Evolutionary conservation across 2,888 invertebrate species (phyloP).

Genomic region (Megastigmus dorsalis): DNA sequence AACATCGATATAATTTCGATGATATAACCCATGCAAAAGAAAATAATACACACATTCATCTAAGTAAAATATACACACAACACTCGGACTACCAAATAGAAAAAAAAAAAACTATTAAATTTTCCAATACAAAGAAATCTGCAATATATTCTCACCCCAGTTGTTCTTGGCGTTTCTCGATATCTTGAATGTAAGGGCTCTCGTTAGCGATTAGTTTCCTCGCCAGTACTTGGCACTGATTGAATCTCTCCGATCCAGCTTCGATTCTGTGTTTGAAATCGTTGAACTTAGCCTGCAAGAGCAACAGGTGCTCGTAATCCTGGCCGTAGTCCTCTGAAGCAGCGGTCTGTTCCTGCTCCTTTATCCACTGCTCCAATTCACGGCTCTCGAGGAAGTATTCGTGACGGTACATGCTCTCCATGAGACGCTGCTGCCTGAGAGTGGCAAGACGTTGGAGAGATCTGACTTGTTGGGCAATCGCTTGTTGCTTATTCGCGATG

Average conservation of each 20-base stretch:
- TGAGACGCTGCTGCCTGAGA: constrained; percentile 87
- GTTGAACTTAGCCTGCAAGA: constrained; percentile 92
- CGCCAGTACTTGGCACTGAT: constrained; percentile 92
- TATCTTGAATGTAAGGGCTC: constrained; percentile 89
- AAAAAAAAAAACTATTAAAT: constrained; percentile 6
- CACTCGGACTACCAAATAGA: not conserved
- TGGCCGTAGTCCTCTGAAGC: constrained; percentile 95
- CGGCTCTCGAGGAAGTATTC: constrained; percentile 93
- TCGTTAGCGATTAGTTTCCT: constrained; percentile 90
- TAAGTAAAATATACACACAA: not conserved
- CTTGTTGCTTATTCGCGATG: constrained; percentile 85
- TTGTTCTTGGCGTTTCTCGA: constrained; percentile 90
- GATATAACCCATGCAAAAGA: constrained; percentile 31
- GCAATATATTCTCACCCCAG: constrained; percentile 80
- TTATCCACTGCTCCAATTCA: constrained; percentile 94
- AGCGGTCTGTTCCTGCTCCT: constrained; percentile 91
- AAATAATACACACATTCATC: not conserved
- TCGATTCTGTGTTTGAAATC: constrained; percentile 94
- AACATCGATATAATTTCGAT: no score
- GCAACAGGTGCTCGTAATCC: constrained; percentile 92
- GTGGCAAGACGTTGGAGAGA: constrained; percentile 87
- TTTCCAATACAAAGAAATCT: not conserved
- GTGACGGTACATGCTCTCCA: constrained; percentile 93
- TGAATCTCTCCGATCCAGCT: constrained; percentile 91
- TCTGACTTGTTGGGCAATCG: constrained; percentile 86